Base-by-base conservation (phyloP, 2,113 vertebrate species). In the Pteropus alecto region DNA sequence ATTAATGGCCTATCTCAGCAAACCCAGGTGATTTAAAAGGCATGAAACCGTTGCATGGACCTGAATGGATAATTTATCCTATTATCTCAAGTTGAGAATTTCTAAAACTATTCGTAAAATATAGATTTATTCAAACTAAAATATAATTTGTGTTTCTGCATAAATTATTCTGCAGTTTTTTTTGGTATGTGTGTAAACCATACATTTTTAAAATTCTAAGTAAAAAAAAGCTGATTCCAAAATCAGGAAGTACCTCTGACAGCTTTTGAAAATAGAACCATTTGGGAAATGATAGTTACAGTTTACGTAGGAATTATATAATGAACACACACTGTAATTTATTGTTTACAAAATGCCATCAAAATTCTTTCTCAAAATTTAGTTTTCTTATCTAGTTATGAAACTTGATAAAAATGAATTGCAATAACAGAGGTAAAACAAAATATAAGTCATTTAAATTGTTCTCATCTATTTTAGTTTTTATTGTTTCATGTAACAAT, bases 241-340 rank as follows among this genome's bases (percentile, higher is more conserved):
- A 94, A 63, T 35, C 35, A 84, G 60, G 14, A 91, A 79, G 2
- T 21, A 93, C 13, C 77, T 88, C 3, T 5, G 65, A 83, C 1
- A 92, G 18, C 15, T 86, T 93, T 78, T 77, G n/a, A 90, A 94
- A 94, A 68, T 51, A 88, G 14, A 95, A 79, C 12, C 65, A 5
- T 58, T 48, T 7, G 33, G n/a, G 35, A 65, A 85, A 88, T 7
- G 48, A 22, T 46, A 74, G 9, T 76, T 73, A 87, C 3, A 87
- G 76, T 35, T 87, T 87, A 41, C 12, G 8, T 54, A 87, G 28
- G 87, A 78, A 82, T 51, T 71, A 61, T 4, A n/a, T 9, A 65
- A 78, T 41, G 14, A 19, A 81, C 4, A 76, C 10, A 91, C 71
- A 82, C 2, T 61, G n/a, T 15, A 96, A 48, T 60, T 73, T 65